Percentiles rank a stretch among this genome's conserved stretches.
Conservation (phyloP, 2,888 invertebrate species). For the Nomada flava region DNA sequence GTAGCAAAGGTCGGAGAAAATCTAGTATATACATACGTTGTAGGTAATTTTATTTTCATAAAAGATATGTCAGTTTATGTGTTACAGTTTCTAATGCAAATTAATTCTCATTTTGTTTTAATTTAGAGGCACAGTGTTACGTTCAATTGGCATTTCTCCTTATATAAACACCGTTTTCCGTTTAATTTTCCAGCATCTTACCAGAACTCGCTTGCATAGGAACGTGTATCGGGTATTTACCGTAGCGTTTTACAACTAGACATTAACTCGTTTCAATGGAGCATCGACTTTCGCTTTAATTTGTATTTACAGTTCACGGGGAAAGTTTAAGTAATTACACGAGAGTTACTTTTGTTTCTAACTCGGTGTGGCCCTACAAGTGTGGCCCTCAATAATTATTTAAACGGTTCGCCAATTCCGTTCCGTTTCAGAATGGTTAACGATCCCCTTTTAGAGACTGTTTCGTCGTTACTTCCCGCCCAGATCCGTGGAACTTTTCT, state of each 20-base stretch:
- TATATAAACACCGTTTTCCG: not conserved
- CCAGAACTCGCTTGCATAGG: not conserved
- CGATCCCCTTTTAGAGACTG: constrained; percentile 5
- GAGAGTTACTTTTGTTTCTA: constrained; percentile 24
- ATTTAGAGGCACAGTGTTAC: no score
- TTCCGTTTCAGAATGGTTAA: constrained; percentile 6
- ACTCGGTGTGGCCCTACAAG: constrained; percentile 1
- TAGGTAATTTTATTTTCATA: no score
- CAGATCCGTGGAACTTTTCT: not conserved
- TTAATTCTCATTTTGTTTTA: no score
- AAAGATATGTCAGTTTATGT: no score
- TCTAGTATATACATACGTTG: no score
- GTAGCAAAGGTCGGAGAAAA: no score
- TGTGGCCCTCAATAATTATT: constrained; percentile 26
- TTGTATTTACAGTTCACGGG: constrained; percentile 25
- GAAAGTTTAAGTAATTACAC: constrained; percentile 22
- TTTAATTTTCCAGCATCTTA: not conserved
- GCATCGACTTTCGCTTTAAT: constrained; percentile 32
- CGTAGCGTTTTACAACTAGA: not conserved
- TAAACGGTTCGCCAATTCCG: constrained; percentile 16
- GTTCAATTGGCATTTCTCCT: no score
- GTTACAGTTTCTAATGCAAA: no score
- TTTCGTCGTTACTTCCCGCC: not conserved
- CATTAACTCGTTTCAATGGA: constrained; percentile 1
- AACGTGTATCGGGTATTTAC: not conserved